Evolutionary conservation across 2,113 vertebrate genomes (phyloP).

Genomic region (Octodon degus): DNA sequence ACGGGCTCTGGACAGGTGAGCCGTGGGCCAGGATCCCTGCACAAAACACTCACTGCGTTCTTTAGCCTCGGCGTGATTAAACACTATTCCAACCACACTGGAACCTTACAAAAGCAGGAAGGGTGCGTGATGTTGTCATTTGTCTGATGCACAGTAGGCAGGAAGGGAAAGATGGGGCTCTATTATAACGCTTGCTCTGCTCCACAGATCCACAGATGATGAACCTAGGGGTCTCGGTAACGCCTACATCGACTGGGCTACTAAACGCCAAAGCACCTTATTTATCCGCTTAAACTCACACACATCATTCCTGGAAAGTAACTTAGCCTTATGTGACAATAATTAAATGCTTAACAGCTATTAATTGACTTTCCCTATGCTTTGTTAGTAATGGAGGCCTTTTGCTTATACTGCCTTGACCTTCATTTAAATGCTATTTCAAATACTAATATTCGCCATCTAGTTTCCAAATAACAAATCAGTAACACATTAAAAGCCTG

Average conservation of each 20-base stretch:
- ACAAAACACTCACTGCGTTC: neutral
- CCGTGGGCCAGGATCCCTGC: neutral
- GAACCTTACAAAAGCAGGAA: neutral
- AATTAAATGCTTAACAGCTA: neutral
- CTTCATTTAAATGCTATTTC: constrained; percentile 24
- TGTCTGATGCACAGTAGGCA: neutral
- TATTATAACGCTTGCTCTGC: neutral
- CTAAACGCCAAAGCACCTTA: neutral
- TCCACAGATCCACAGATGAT: rapidly evolving
- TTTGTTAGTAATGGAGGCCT: neutral
- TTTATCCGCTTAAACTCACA: neutral
- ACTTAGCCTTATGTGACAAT: neutral
- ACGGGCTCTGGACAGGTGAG: neutral
- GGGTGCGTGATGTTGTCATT: neutral
- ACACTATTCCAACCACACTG: neutral
- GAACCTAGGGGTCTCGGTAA: neutral
- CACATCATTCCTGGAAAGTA: neutral
- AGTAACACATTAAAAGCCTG: neutral
- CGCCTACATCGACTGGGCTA: neutral
- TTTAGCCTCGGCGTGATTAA: neutral
- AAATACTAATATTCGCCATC: neutral
- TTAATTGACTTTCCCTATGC: neutral
- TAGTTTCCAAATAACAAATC: neutral
- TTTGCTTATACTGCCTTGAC: neutral
- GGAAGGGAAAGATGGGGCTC: neutral